phyloP scores from a whole-genome alignment of 2,113 vertebrate species.

The Urocitellus parryii region DNA sequence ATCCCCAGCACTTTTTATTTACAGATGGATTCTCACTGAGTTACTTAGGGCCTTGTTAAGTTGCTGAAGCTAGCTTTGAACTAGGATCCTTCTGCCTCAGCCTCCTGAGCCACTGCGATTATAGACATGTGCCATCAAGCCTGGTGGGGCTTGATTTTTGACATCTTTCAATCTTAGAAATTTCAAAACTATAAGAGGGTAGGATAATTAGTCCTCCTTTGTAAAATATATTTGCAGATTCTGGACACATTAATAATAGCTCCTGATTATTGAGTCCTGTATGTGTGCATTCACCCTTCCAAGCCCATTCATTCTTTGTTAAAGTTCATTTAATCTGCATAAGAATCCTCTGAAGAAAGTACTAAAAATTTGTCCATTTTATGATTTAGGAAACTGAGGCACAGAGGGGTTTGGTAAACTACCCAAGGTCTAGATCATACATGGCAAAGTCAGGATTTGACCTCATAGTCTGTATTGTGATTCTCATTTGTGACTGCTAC shows the following conservation, averaged over 20 bases:
- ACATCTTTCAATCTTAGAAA: background rate
- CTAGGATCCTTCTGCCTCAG: too few relatives aligned
- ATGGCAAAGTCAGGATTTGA: background rate
- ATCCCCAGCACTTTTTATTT: too few relatives aligned
- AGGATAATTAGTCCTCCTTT: background rate
- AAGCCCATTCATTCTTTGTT: background rate
- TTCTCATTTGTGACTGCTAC: background rate
- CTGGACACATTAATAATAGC: background rate
- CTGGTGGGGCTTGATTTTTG: background rate
- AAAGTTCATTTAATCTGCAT: background rate
- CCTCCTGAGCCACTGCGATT: too few relatives aligned
- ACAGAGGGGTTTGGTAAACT: background rate
- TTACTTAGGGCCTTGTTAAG: too few relatives aligned
- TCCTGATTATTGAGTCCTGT: background rate
- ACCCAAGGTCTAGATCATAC: background rate
- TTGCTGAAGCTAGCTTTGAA: too few relatives aligned
- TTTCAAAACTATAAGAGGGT: background rate
- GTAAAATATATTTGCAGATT: background rate
- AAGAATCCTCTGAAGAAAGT: background rate
- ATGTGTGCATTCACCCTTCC: background rate
- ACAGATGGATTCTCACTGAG: too few relatives aligned
- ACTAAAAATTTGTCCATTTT: background rate
- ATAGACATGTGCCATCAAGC: too few relatives aligned
- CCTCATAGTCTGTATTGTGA: background rate
- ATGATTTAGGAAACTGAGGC: background rate